A percentile compares a stretch with the other conserved stretches of the same genome.
Conservation (phyloP, 2,888 invertebrate genomes). For the Patella caerulea region DNA sequence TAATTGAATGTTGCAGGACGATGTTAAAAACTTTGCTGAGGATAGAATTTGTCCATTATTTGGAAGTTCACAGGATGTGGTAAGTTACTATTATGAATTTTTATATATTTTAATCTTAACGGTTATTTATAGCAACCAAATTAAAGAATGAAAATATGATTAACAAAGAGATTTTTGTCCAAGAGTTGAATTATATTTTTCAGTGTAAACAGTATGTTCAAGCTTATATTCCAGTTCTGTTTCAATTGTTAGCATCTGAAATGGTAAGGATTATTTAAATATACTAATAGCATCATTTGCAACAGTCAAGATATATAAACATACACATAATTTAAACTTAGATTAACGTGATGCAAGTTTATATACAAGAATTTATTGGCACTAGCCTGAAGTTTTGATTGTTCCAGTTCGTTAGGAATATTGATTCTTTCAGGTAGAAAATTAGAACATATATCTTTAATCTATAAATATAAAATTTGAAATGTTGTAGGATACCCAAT, state of each 20-base stretch:
- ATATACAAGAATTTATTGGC: too few relatives aligned
- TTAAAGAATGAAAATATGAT: too few relatives aligned
- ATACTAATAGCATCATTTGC: neutral
- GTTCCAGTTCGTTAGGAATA: neutral
- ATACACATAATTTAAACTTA: too few relatives aligned
- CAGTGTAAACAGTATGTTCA: constrained; percentile 19
- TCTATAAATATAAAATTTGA: too few relatives aligned
- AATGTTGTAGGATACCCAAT: too few relatives aligned
- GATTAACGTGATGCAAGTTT: too few relatives aligned
- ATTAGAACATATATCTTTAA: neutral
- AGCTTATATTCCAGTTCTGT: constrained; percentile 14
- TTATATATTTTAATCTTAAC: neutral
- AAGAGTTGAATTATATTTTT: neutral
- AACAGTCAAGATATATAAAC: too few relatives aligned
- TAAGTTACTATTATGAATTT: neutral
- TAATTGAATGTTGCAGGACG: neutral
- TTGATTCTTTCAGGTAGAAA: neutral
- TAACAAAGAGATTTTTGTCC: too few relatives aligned
- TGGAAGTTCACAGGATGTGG: neutral
- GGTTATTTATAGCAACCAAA: too few relatives aligned
- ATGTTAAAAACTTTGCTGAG: neutral
- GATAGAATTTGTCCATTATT: neutral
- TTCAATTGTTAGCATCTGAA: constrained; percentile 19
- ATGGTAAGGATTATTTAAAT: constrained; percentile 13
- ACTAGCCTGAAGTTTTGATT: too few relatives aligned